A percentile compares a stretch with the other conserved stretches of the same genome.
Conservation (phyloP, 2,113 vertebrate genomes). For the Uropsilus gracilis region DNA sequence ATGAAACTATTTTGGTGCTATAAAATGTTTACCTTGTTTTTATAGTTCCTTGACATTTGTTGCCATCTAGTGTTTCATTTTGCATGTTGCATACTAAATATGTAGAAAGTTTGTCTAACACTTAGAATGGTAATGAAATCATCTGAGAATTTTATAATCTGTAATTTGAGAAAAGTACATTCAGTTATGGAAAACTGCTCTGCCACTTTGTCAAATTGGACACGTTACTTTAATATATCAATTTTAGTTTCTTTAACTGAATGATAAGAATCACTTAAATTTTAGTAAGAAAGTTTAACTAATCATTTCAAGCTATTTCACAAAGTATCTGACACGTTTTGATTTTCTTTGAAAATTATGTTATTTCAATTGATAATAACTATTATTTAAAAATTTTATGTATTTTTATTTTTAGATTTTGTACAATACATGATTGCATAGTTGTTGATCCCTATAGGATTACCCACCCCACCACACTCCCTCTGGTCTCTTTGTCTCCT, state of each 20-base stretch:
- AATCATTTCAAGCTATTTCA: background rate
- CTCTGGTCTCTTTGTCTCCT: no score
- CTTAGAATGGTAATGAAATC: background rate
- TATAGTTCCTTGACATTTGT: constrained; percentile 78
- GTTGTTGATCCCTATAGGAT: no score
- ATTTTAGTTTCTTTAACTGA: background rate
- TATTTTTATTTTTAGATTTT: no score
- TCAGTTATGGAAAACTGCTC: background rate
- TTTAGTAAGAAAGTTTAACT: background rate
- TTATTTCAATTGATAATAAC: background rate
- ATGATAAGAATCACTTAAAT: constrained; percentile 1
- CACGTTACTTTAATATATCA: background rate
- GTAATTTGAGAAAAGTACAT: background rate
- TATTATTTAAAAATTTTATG: background rate
- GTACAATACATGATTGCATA: no score
- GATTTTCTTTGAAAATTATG: background rate
- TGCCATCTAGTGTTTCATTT: constrained; percentile 86
- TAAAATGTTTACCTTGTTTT: background rate
- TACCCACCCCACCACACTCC: no score
- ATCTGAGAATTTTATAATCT: background rate
- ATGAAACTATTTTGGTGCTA: background rate
- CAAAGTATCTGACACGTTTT: background rate
- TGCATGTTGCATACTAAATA: constrained; percentile 73
- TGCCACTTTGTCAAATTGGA: background rate
- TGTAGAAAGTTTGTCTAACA: background rate